Evolutionary conservation across 1,140 invertebrate species (phyloP).

Genomic region (Drosophila athabasca): DNA sequence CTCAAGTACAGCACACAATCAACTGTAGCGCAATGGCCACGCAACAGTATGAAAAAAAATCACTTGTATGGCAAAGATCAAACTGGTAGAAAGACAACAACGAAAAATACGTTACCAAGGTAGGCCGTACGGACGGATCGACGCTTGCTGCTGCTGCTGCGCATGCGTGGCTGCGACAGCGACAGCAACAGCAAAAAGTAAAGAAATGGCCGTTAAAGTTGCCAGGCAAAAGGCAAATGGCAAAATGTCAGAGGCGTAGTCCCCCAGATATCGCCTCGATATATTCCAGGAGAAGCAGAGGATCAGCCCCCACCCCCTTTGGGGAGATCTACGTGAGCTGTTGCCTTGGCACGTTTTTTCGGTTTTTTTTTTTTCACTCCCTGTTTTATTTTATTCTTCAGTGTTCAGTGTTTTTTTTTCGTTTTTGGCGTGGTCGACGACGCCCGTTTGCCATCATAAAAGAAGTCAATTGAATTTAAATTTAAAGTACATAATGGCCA

Average conservation of each 20-base stretch:
- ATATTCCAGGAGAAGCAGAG: conserved; percentile 32
- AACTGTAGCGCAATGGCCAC: conserved; percentile 76
- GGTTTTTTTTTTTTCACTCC: conserved; percentile 53
- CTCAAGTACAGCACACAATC: conserved; percentile 71
- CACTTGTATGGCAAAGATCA: conserved; percentile 80
- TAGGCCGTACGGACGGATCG: conserved; percentile 39
- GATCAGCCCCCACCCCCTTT: conserved; percentile 31
- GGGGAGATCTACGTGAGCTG: conserved; percentile 41
- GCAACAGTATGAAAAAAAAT: conserved; percentile 70
- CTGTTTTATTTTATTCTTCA: conserved; percentile 49
- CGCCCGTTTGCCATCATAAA: conserved; percentile 81
- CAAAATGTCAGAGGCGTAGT: conserved; percentile 74
- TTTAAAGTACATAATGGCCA: conserved; percentile 82
- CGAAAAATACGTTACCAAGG: conserved; percentile 76
- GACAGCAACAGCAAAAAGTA: conserved; percentile 36
- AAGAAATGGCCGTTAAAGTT: conserved; percentile 80
- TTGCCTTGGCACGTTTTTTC: conserved; percentile 55
- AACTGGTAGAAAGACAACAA: conserved; percentile 69
- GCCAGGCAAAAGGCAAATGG: conserved; percentile 65
- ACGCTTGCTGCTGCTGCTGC: conserved; percentile 47
- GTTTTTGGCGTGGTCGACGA: conserved; percentile 74
- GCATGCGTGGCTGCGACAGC: conserved; percentile 67
- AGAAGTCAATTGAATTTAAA: conserved; percentile 82
- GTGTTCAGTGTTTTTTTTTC: conserved; percentile 38
- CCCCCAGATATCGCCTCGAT: conserved; percentile 20